Evolutionary conservation across 2,113 vertebrate species (phyloP).

Genomic region (Albula glossodonta): DNA sequence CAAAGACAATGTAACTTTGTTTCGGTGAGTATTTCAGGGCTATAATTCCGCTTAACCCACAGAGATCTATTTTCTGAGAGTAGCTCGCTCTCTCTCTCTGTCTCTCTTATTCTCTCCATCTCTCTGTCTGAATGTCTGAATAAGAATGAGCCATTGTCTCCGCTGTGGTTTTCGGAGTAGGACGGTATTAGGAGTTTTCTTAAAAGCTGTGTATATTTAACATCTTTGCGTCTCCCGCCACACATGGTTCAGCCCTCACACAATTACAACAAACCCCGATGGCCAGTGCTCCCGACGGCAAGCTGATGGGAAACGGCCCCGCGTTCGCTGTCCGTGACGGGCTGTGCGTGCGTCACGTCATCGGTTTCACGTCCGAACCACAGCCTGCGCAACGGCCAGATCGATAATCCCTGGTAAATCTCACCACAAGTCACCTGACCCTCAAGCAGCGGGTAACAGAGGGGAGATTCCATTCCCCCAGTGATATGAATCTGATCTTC

Average conservation of each 20-base stretch:
- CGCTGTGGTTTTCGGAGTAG: not conserved
- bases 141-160: not conserved
- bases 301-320: not conserved
- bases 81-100: not conserved
- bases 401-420: slow-evolving; percentile 68
- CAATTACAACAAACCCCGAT: not conserved
- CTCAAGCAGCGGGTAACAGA: slow-evolving; percentile 18
- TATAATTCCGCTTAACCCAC: not conserved
- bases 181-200: not conserved
- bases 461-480: slow-evolving; percentile 33
- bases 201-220: not conserved
- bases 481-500: slow-evolving; percentile 54
- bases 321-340: not conserved
- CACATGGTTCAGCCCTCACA: not conserved
- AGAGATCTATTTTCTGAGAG: not conserved
- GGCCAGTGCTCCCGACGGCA: not conserved
- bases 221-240: not conserved
- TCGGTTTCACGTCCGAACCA: slow-evolving; percentile 63
- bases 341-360: slow-evolving; percentile 52
- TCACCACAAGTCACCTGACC: slow-evolving; percentile 68
- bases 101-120: not conserved
- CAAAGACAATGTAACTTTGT: not conserved
- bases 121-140: not conserved
- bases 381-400: slow-evolving; percentile 68
- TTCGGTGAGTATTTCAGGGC: not conserved